These are phyloP conservation scores for Taurulus bubalis DNA, from an alignment of 2,113 vertebrate genomes.

Conservation along the genomic window DNA sequence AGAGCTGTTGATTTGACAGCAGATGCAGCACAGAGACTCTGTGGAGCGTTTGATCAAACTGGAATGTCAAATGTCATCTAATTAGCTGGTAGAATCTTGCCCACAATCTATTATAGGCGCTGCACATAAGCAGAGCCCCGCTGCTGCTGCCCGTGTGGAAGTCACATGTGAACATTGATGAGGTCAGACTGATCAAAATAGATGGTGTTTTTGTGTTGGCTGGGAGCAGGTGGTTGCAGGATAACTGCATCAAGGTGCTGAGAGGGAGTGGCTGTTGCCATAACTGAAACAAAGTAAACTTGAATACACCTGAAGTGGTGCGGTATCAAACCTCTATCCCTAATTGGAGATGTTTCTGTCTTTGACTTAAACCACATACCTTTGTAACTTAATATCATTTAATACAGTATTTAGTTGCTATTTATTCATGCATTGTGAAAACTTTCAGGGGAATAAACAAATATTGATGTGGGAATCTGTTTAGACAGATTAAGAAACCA, in stretches of 20 bases:
- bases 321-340: background rate
- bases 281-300: constrained; percentile 13
- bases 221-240: constrained; percentile 65
- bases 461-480: constrained; percentile 5
- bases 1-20: constrained; percentile 35
- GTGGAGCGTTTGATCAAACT: constrained; percentile 58
- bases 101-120: constrained; percentile 55
- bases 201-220: constrained; percentile 56
- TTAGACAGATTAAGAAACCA: background rate
- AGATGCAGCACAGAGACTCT: constrained; percentile 43
- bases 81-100: constrained; percentile 49
- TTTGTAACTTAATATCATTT: background rate
- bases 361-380: background rate
- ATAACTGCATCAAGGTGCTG: constrained; percentile 27
- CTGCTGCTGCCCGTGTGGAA: constrained; percentile 28
- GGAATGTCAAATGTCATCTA: constrained; percentile 63
- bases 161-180: constrained; percentile 33
- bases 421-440: background rate
- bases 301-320: background rate
- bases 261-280: constrained; percentile 37
- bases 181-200: constrained; percentile 60
- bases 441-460: background rate
- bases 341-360: background rate
- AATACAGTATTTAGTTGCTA: background rate
- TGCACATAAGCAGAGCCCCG: background rate